These are phyloP conservation scores for Timema cristinae DNA, from an alignment of 2,888 invertebrate species.

Conservation along the genomic window DNA sequence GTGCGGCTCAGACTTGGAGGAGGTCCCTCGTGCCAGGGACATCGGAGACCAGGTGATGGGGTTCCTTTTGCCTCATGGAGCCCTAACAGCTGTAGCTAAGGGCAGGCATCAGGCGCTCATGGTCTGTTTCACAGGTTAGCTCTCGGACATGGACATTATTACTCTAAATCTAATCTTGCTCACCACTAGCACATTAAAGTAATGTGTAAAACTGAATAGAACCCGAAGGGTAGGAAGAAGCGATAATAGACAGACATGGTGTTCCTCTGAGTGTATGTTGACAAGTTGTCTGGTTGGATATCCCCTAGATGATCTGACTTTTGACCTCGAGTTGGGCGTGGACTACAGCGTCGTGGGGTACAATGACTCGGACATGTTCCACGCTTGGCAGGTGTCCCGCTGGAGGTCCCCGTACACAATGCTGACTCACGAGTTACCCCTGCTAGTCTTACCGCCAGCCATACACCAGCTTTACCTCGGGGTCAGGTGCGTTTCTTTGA, in stretches of 20 bases:
- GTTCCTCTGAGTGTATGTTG: too few relatives aligned
- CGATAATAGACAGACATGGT: too few relatives aligned
- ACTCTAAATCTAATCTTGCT: too few relatives aligned
- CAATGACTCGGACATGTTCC: constrained; percentile 16
- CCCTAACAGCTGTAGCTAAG: constrained; percentile 1
- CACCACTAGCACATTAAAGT: too few relatives aligned
- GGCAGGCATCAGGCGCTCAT: constrained; percentile 4
- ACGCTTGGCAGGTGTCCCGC: constrained; percentile 21
- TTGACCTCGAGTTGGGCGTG: constrained; percentile 33
- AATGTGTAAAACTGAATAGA: too few relatives aligned
- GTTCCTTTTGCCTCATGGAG: constrained; percentile 1
- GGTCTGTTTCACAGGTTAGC: constrained; percentile 21
- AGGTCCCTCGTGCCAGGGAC: constrained; percentile 20
- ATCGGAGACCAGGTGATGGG: constrained; percentile 23
- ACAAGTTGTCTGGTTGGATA: too few relatives aligned
- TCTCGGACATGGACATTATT: too few relatives aligned
- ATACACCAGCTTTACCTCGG: constrained; percentile 33
- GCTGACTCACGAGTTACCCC: constrained; percentile 32
- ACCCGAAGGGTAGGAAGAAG: too few relatives aligned
- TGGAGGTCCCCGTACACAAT: constrained; percentile 14
- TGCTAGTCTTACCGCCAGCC: constrained; percentile 38
- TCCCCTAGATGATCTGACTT: constrained; percentile 30
- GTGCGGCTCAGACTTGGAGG: constrained; percentile 17
- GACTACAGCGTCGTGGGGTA: constrained; percentile 33
- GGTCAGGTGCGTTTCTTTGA: neutral